Conservation (phyloP, 2,797 vertebrate species). For the Hoplostethus atlanticus region DNA sequence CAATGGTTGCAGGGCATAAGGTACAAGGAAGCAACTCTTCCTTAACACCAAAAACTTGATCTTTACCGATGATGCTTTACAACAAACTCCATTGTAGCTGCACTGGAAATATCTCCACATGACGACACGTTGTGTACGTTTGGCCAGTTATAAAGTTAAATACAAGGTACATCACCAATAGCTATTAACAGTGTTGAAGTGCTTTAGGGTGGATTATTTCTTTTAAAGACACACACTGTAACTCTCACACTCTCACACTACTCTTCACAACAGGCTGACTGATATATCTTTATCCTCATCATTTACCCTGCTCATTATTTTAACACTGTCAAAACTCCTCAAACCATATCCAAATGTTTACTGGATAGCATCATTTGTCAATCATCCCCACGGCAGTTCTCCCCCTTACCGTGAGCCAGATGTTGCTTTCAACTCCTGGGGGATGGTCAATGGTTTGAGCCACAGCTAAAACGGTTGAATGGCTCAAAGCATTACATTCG, state of each 20-base stretch:
- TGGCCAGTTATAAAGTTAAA: too few species aligned
- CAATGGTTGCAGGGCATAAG: neutral
- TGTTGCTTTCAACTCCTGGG: conserved; percentile 46
- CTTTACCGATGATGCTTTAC: too few species aligned
- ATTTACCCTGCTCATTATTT: neutral
- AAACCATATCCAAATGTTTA: conserved; percentile 15
- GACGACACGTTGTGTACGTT: too few species aligned
- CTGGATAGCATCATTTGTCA: conserved; percentile 43
- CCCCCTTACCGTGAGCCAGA: conserved; percentile 39
- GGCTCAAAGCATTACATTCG: neutral
- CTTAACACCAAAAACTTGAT: too few species aligned
- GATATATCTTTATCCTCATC: neutral
- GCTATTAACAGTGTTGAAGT: too few species aligned
- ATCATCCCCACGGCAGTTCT: conserved; percentile 21
- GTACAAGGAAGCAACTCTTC: conserved; percentile 24
- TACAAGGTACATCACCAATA: too few species aligned
- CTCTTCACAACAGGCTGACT: neutral
- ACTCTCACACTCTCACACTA: neutral
- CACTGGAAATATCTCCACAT: too few species aligned
- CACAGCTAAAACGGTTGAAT: conserved; percentile 6
- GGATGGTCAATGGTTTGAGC: conserved; percentile 55
- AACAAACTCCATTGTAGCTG: too few species aligned
- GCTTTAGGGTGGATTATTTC: too few species aligned
- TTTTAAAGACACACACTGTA: neutral
- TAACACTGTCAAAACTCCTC: conserved; percentile 11